Conservation (phyloP, 1,140 invertebrate species). For the Caerostris extrusa region DNA sequence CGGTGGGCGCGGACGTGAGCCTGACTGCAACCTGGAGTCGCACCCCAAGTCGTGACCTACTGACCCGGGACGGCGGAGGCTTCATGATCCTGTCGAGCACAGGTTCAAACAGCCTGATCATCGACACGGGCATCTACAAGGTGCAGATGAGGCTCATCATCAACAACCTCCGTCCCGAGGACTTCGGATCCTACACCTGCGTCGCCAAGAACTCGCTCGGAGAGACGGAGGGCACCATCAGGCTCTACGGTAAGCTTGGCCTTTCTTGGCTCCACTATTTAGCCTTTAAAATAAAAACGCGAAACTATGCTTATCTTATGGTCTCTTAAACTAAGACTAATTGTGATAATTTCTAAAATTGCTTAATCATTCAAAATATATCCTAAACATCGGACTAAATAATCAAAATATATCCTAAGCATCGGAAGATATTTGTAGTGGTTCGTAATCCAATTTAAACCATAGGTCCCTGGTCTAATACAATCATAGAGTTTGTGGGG, state of each 20-base stretch:
- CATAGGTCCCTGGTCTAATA: too few species aligned
- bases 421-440: too few species aligned
- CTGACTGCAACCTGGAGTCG: slow-evolving; percentile 82
- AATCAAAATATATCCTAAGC: too few species aligned
- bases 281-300: too few species aligned
- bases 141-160: slow-evolving; percentile 77
- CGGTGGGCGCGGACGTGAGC: slow-evolving; percentile 80
- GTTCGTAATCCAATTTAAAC: too few species aligned
- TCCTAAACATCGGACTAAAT: too few species aligned
- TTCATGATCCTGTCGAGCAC: slow-evolving; percentile 78
- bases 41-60: slow-evolving; percentile 78
- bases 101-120: slow-evolving; percentile 75
- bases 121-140: slow-evolving; percentile 74
- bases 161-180: slow-evolving; percentile 80
- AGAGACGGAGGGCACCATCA: slow-evolving; percentile 94
- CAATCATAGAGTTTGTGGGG: too few species aligned
- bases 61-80: slow-evolving; percentile 75
- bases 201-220: slow-evolving; percentile 95
- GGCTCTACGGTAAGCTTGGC: slow-evolving; percentile 86
- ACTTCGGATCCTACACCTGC: slow-evolving; percentile 95
- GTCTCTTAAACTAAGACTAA: too few species aligned
- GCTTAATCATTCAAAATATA: too few species aligned
- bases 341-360: too few species aligned
- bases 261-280: too few species aligned
- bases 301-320: too few species aligned